Conservation (phyloP, 2,888 invertebrate species). For the Chymomyza amoena region DNA sequence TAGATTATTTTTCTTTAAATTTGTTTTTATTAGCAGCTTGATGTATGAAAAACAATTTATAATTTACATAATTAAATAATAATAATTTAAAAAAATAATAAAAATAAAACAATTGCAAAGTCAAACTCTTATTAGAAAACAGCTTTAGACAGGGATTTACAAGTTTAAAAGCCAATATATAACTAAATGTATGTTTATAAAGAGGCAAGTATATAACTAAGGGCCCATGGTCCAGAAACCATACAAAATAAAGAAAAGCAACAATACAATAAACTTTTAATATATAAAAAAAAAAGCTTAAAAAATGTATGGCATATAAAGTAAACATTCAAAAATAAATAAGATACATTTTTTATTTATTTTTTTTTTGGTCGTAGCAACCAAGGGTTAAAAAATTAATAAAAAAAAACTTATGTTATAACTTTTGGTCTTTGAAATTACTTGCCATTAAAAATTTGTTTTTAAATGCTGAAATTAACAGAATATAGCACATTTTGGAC, state of each 20-base stretch:
- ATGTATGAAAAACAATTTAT: constrained; percentile 23
- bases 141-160: constrained; percentile 65
- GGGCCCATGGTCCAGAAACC: constrained; percentile 40
- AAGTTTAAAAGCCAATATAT: constrained; percentile 43
- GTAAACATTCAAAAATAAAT: not conserved
- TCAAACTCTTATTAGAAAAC: constrained; percentile 39
- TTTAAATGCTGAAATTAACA: not conserved
- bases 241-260: constrained; percentile 17
- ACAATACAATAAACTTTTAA: constrained; percentile 5
- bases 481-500: no score
- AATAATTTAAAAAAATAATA: constrained; percentile 36
- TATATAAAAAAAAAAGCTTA: constrained; percentile 23
- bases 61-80: constrained; percentile 52
- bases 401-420: constrained; percentile 8
- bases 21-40: constrained; percentile 25
- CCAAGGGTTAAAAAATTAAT: constrained; percentile 17
- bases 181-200: constrained; percentile 21
- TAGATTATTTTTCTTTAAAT: not conserved
- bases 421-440: not conserved
- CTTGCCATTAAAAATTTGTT: not conserved
- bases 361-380: not conserved
- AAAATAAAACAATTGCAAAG: constrained; percentile 1
- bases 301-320: not conserved
- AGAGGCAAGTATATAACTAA: constrained; percentile 32
- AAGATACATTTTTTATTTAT: not conserved